Base-by-base conservation (phyloP, 2,113 vertebrate genomes). In the Megaceryle maxima region DNA sequence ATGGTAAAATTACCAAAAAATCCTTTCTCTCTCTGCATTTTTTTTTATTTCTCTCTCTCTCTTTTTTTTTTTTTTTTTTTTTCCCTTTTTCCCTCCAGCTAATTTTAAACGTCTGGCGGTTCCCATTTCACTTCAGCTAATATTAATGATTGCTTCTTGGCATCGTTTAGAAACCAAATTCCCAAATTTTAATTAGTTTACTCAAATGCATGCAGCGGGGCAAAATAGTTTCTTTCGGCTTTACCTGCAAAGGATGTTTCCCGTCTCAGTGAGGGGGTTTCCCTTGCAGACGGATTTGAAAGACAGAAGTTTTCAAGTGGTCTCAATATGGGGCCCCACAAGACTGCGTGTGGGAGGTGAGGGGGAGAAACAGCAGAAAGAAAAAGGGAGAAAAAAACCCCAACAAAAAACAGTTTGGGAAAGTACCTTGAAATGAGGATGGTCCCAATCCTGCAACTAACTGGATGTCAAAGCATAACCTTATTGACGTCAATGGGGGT, bases 101-200 rank as follows among this genome's bases (percentile, higher is more conserved):
- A 63, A 88, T 93, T 94, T 94, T 92, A 94, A 89, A 60, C 3
- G 20, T 88, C 85, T 95, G 57, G 88, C 92, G 74, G 88, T 96
- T 93, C 95, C 79, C 44, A 55, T 90, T 95, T 72, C 80, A 44
- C 84, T 91, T 87, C 75, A 69, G 74, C 70, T 94, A 70, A 33
- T 91, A 82, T 73, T 92, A 95, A 83, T 8, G 7, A 84, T 85
- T 95, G 70, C 57, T 95, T 96, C 55, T 95, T 95, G 92, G 90
- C 83, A 70, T 87, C 5, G 0, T 43, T 76, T 78, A 83, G 94
- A 91, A 83, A 48, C 29, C n/a, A 86, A 10, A 60, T 83, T 97
- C 96, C 74, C 69, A 87, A 81, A 83, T 96, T 97, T 95, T 95
- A 96, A 97, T 96, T 96, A 94, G 81, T 95, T 96, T 95, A 87